Base-by-base conservation (phyloP, 2,113 vertebrate species). In the Callopanchax toddi region DNA sequence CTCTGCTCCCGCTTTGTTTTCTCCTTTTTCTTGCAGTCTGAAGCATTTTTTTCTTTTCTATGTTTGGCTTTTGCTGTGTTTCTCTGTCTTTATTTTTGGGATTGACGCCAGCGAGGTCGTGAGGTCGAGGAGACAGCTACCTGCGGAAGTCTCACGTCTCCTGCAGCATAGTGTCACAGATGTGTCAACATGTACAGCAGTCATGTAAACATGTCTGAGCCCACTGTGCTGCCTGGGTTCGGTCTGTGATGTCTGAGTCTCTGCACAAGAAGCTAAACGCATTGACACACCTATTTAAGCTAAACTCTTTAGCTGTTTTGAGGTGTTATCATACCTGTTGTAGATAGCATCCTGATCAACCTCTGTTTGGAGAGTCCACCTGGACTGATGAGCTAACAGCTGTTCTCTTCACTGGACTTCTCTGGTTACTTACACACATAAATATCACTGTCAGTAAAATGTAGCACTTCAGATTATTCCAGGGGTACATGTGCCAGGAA, bases 1-100 rank as follows among this genome's bases (percentile, higher is more conserved):
- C 76, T 52, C 74, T 81, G 79, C 78, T 91, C 75, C 79, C 62
- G 71, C 76, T 73, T 71, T 90, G 84, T 86, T 90, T 80, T 89
- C 81, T 71, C 72, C 79, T 56, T 71, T 75, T 45, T 64, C 25
- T 61, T 67, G 50, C 44, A 44, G 74, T 88, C 89, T 90, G 86
- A 81, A 81, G 74, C 71, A 62, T 83, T 71, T 86, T 81, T 73
- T 86, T 79, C 82, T 79, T 16, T 74, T 76, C 77, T 82, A 66
- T 84, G 81, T 89, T 86, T 86, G 70, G 32, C 46, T 79, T 84
- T 55, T 13, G 17, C 63, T 52, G 70, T 16, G 45, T 13, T 12
- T n/a, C 36, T 56, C 79, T 56, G 75, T 75, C 53, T 20, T 59
- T 75, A 77, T 81, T 69, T 29, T 7, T 21, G 39, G 58, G 72